Evolutionary conservation across 2,113 vertebrate genomes (phyloP), one percentile per base, ranked within the genome.

Genomic region (Spea multiplicata): DNA sequence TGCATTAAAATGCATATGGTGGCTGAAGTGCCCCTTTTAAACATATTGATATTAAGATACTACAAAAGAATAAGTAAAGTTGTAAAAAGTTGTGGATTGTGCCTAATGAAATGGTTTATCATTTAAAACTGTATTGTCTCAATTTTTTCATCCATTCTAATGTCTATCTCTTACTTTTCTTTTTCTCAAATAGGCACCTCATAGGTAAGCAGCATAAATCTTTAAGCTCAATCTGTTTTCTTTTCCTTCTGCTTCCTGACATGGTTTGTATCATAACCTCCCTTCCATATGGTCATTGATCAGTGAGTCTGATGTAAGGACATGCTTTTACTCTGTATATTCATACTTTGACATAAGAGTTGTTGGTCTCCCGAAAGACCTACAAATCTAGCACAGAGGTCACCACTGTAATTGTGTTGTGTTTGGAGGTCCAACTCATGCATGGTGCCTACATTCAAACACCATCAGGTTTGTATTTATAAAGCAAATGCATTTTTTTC

Each of bases 351-450:
- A 79, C 48, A 55, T 72, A 66, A 78, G 30, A 72, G 48, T 62
- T 70, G 49, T 49, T 79, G 47, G 44, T 67, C 44, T 79, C 50
- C 12, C 9, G 68, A 52, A 52, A 73, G n/a, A 49, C 44, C 52
- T 72, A 46, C 64, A 53, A 77, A 78, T 78, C 68, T 73, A 16
- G 48, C n/a, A 14, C 61, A 66, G 71, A 79, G 77, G 77, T 79
- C 49, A 66, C 50, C 67, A 1, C 46, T 47, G 16, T 57, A 73
- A 79, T 55, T 4, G 55, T 8, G 45, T 79, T 73, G 61, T 64
- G 17, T 46, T 79, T 73, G 70, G 70, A 79, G 50, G 52, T 73
- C 8, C 52, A 57, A 9, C 61, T 55, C 49, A 47, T 73, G 61
- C 49, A 73, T 79, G 59, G 52, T 79, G 48, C 44, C 70, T 6